Percentiles rank a stretch among this genome's conserved stretches.
phyloP scores from a whole-genome alignment of 2,113 vertebrate genomes.

The Chaetura pelagica region DNA sequence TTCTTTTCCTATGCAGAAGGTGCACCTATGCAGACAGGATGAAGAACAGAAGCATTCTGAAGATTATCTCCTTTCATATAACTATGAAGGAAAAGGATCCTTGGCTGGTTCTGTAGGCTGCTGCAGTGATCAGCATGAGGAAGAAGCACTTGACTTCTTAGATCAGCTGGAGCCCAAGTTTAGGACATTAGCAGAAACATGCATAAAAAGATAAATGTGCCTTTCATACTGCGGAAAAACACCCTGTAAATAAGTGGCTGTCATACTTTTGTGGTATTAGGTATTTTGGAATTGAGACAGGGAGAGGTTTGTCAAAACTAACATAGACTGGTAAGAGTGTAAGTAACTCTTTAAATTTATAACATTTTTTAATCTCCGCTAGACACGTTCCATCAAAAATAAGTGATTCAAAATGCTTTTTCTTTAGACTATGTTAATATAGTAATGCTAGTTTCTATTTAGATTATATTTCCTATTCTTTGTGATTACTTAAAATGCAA shows the following conservation, averaged over 20 bases:
- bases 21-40: slow-evolving; percentile 81
- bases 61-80: slow-evolving; percentile 84
- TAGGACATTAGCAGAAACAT: slow-evolving; percentile 86
- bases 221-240: neutral
- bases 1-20: slow-evolving; percentile 74
- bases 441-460: neutral
- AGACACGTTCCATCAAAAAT: neutral
- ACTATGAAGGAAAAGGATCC: slow-evolving; percentile 89
- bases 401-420: slow-evolving; percentile 1
- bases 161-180: slow-evolving; percentile 92
- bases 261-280: neutral
- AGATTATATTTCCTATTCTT: neutral
- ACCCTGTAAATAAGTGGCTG: slow-evolving; percentile 39
- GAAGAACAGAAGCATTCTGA: slow-evolving; percentile 83
- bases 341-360: neutral
- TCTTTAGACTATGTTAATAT: neutral
- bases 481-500: neutral
- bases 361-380: neutral
- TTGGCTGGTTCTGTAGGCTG: slow-evolving; percentile 88
- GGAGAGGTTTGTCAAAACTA: neutral
- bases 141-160: slow-evolving; percentile 86
- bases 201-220: slow-evolving; percentile 74
- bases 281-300: slow-evolving; percentile 7
- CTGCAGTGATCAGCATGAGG: slow-evolving; percentile 85
- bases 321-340: neutral